A percentile compares a stretch with the other conserved stretches of the same genome.
These are phyloP conservation scores for Peribatodes rhomboidaria DNA, from an alignment of 2,888 invertebrate genomes.

Conservation along the genomic window DNA sequence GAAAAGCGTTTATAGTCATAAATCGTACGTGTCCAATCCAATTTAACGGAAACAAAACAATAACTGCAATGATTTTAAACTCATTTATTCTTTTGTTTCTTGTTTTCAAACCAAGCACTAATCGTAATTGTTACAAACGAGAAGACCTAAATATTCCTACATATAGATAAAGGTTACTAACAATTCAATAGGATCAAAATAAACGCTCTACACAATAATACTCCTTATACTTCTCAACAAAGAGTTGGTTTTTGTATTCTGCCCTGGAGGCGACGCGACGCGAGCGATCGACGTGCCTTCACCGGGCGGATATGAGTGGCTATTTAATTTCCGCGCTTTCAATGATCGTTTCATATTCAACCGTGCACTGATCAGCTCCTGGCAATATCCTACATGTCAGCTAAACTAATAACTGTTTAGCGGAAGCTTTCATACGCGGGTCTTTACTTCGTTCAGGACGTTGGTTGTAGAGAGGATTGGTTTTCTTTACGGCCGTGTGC, in stretches of 20 bases:
- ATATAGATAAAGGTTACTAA: not conserved
- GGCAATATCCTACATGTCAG: constrained; percentile 51
- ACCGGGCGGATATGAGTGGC: constrained; percentile 78
- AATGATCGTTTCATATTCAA: constrained; percentile 76
- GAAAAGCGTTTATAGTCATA: no score
- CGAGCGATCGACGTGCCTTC: constrained; percentile 57
- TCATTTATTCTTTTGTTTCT: no score
- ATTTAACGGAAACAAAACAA: no score
- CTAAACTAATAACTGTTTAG: constrained; percentile 39
- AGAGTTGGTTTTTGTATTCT: constrained; percentile 25
- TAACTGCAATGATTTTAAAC: no score
- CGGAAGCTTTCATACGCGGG: constrained; percentile 12
- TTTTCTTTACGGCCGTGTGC: not conserved
- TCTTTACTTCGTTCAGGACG: not conserved
- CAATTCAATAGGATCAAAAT: not conserved
- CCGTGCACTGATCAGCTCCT: constrained; percentile 64
- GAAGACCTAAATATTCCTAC: not conserved
- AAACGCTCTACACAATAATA: not conserved
- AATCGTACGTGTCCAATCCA: no score
- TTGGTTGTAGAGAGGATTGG: not conserved
- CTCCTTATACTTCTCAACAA: not conserved
- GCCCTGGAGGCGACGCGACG: constrained; percentile 10
- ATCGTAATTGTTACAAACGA: no score
- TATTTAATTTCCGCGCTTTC: constrained; percentile 84
- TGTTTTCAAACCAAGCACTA: no score